Evolutionary conservation across 2,888 invertebrate species (phyloP).

Genomic region (Ectobius pallidus): DNA sequence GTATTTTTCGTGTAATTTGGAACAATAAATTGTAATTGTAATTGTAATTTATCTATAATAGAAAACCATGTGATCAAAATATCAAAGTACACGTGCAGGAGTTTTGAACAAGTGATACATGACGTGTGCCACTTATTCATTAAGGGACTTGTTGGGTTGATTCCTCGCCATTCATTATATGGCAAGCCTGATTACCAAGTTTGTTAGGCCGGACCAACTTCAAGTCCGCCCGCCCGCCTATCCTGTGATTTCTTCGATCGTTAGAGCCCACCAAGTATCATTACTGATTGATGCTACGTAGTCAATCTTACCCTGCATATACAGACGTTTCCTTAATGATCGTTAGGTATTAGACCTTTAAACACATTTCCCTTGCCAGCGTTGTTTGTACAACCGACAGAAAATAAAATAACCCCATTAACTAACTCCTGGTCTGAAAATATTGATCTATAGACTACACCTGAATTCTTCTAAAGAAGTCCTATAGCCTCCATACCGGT

Average conservation of each 20-base stretch:
- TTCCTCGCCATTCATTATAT: constrained; percentile 25
- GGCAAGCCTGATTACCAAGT: constrained; percentile 25
- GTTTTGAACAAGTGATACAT: too few relatives aligned
- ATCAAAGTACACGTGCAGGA: too few relatives aligned
- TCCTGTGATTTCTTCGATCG: constrained; percentile 36
- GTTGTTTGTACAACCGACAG: background rate
- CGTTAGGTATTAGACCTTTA: constrained; percentile 7
- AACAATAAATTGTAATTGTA: too few relatives aligned
- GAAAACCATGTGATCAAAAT: too few relatives aligned
- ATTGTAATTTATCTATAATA: too few relatives aligned
- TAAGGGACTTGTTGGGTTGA: background rate
- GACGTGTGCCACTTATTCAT: constrained; percentile 18
- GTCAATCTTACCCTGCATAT: constrained; percentile 20
- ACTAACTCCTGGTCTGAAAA: too few relatives aligned
- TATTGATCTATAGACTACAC: too few relatives aligned
- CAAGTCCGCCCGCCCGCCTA: constrained; percentile 5
- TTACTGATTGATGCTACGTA: constrained; percentile 31
- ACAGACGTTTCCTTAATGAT: constrained; percentile 22
- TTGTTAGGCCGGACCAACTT: constrained; percentile 14
- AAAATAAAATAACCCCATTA: background rate
- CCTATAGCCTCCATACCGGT: too few relatives aligned
- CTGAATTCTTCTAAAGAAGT: too few relatives aligned
- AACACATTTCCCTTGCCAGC: background rate
- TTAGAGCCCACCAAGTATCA: constrained; percentile 30
- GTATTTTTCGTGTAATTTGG: too few relatives aligned